Evolutionary conservation across 1,140 invertebrate species (phyloP).

Genomic region (Drosophila biarmipes): DNA sequence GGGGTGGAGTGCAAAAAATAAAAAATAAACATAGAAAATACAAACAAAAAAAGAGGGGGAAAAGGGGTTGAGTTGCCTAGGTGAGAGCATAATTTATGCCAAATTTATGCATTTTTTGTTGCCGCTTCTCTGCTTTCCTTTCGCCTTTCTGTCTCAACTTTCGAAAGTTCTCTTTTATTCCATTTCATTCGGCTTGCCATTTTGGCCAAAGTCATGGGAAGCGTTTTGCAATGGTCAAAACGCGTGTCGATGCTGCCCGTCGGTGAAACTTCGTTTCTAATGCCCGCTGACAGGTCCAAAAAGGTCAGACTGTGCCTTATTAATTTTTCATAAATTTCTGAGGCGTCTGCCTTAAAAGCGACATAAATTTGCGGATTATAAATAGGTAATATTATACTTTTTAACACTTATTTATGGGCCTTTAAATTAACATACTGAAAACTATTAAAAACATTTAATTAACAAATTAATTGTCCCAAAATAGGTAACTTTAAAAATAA

Average conservation of each 20-base stretch:
- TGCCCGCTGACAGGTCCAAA: slow-evolving; percentile 22
- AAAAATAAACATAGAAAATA: not conserved
- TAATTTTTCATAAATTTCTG: not conserved
- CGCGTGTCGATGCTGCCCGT: slow-evolving; percentile 12
- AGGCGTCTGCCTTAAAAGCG: not conserved
- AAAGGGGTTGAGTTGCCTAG: slow-evolving; percentile 26
- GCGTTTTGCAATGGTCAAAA: slow-evolving; percentile 30
- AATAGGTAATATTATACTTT: too few species aligned
- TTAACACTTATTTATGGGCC: too few species aligned
- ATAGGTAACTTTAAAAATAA: too few species aligned
- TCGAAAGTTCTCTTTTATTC: slow-evolving; percentile 53
- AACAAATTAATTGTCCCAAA: not conserved
- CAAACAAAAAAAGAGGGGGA: not conserved
- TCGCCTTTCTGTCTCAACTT: slow-evolving; percentile 33
- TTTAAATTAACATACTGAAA: too few species aligned
- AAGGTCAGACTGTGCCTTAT: slow-evolving; percentile 3
- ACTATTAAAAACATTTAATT: not conserved
- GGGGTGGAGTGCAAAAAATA: slow-evolving; percentile 25
- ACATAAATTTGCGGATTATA: not conserved
- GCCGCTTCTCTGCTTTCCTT: slow-evolving; percentile 35
- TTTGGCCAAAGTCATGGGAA: slow-evolving; percentile 53
- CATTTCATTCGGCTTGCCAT: slow-evolving; percentile 18
- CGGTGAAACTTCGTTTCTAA: slow-evolving; percentile 34
- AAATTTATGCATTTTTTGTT: slow-evolving; percentile 53
- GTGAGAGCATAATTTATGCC: slow-evolving; percentile 60